Base-by-base conservation (phyloP, 92 coral and sea anemone genomes). In the Virgularia gustaviana region DNA sequence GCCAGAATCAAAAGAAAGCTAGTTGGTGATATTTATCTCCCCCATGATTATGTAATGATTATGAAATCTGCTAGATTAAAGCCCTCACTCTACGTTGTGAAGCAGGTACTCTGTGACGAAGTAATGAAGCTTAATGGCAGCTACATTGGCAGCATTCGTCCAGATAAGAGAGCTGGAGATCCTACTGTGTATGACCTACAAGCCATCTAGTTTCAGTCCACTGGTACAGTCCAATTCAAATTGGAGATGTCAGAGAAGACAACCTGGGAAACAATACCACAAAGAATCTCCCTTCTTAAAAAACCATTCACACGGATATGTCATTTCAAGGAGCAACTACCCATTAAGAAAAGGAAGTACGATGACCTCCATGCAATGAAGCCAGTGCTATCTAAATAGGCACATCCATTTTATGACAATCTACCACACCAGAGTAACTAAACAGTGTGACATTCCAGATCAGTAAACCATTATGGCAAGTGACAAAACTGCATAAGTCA, bases 171-270 rank as follows among this genome's bases (percentile, higher is more conserved):
- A 70, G 27, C 47, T 0, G 76, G 76, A 18, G 64, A 70, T 33
- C 76, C 76, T 10, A 70, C 62, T 7, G 76, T 70, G 38, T 36
- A 70, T 22, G 24, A 70, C 15, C 59, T 70, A 27, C n/a, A 31
- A 28, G 62, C 76, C 5, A 11, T 70, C 24, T 15, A 56, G 45
- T 70, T 30, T 22, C 23, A 33, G 0, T 10, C 76, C 13, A 45
- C 12, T 25, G 62, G 64, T 36, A 29, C 41, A 49, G 35, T 52
- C 11, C 10, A 16, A 1, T 51, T 3, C 76, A 70, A 70, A 36
- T 28, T 70, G 76, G 30, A 31, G 22, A 11, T 70, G 41, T 1
- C 59, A 16, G 76, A 70, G 20, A 36, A 70, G 32, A 16, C 56
- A 32, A 32, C 34, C 2, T 61, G 70, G 70, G 9, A 35, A 5